phyloP scores from a whole-genome alignment of 2,888 invertebrate species.

The Eulithis testata region DNA sequence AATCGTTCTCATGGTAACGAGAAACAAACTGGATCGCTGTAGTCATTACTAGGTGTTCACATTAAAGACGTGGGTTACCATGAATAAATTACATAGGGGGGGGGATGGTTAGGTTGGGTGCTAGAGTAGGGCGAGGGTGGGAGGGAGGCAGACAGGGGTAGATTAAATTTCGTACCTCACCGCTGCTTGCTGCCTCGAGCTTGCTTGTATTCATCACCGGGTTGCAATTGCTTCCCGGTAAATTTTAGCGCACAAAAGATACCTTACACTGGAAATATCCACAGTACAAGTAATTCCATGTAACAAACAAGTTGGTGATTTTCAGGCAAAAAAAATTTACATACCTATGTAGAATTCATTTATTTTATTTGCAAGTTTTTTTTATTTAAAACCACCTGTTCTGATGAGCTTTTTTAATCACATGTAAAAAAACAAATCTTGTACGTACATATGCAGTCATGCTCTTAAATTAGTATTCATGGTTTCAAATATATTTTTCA shows the following conservation, averaged over 20 bases:
- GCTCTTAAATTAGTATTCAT: too few relatives aligned
- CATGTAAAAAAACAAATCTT: too few relatives aligned
- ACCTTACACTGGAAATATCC: too few relatives aligned
- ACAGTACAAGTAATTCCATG: too few relatives aligned
- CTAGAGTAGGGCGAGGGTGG: conserved; percentile 47
- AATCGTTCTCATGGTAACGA: conserved; percentile 72
- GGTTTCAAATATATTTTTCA: too few relatives aligned
- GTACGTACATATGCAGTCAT: too few relatives aligned
- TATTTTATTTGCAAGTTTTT: too few relatives aligned
- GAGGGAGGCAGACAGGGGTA: conserved; percentile 76
- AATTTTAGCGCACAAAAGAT: conserved; percentile 54
- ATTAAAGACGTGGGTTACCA: conserved; percentile 56
- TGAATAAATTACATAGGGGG: conserved; percentile 66
- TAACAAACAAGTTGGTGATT: too few relatives aligned
- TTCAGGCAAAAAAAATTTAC: too few relatives aligned
- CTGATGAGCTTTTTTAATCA: too few relatives aligned
- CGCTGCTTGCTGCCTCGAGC: conserved; percentile 64
- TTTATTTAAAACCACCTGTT: too few relatives aligned
- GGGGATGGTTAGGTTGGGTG: conserved; percentile 49
- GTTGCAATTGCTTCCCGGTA: conserved; percentile 70
- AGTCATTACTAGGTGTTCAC: conserved; percentile 46
- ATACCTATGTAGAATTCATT: too few relatives aligned
- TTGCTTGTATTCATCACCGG: conserved; percentile 76
- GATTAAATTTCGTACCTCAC: conserved; percentile 80
- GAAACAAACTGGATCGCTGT: conserved; percentile 60